A percentile compares a stretch with the other conserved stretches of the same genome.
Evolutionary conservation across 1,140 invertebrate genomes (phyloP).

Genomic region (Batillaria attramentaria): DNA sequence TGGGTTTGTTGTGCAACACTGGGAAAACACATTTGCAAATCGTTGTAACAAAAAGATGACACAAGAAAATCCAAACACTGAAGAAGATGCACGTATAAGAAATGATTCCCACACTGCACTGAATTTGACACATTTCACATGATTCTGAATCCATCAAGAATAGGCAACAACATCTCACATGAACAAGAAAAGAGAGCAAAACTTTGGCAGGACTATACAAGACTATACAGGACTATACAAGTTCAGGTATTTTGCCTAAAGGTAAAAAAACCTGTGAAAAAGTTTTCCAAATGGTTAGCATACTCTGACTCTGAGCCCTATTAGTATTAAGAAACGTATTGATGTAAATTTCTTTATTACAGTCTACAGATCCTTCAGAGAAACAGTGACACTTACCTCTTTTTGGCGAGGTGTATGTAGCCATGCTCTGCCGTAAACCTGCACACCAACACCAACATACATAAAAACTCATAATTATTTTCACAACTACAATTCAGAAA

Average conservation of each 20-base stretch:
- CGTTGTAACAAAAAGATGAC: conserved; percentile 4
- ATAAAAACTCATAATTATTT: background rate
- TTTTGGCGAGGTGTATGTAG: conserved; percentile 53
- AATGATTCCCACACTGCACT: too few species aligned
- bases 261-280: too few species aligned
- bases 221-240: background rate
- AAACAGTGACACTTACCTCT: conserved; percentile 45
- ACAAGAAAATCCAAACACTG: background rate
- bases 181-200: too few species aligned
- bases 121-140: too few species aligned
- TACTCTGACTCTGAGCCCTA: too few species aligned
- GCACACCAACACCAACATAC: conserved; percentile 41
- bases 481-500: background rate
- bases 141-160: too few species aligned
- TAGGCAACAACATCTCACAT: too few species aligned
- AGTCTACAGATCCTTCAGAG: background rate
- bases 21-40: background rate
- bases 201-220: background rate
- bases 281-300: too few species aligned
- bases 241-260: too few species aligned
- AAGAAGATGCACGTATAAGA: background rate
- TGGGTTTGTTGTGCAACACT: conserved; percentile 24
- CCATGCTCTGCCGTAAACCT: conserved; percentile 65
- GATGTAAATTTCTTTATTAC: background rate
- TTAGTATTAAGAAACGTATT: too few species aligned